Evolutionary conservation across 2,797 vertebrate species (phyloP), one percentile per base, ranked within the genome.

Genomic region (Argyrosomus regius): DNA sequence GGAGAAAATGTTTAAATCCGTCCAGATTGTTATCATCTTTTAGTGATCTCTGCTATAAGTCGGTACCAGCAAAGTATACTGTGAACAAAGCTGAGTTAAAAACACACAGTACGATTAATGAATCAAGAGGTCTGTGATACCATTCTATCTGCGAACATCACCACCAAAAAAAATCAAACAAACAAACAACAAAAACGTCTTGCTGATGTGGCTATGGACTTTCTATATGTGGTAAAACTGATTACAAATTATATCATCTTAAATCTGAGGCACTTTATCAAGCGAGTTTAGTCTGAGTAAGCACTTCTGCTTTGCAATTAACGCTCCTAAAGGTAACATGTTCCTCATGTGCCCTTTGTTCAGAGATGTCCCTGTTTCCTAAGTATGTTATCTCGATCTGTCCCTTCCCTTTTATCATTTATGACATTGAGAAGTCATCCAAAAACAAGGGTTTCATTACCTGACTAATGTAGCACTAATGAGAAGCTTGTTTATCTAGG

Each of bases 401-500:
- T 92, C 80, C 83, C 70, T 78, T 83, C 58, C 76, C 45, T 83
- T 69, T 69, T 67, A 80, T 88, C 81, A 76, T 84, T 86, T 81
- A 81, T 88, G 89, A 83, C 88, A 91, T 58, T 81, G 84, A 91
- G 77, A 89, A 92, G 87, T 88, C 84, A 88, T 84, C 87, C 88
- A 91, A 93, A 92, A 91, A 85, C 90, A 91, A 90, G 87, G 89
- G 89, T 91, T 92, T 94, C 85, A 94, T 95, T 96, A 95, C 71
- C 71, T 82, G 70, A 62, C 88, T 94, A 93, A 94, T 89, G 80
- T 75, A 75, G 77, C 76, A 50, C 85, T 95, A 95, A 95, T 94
- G 90, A 89, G 89, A 89, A 77, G 88, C 91, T 92, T 96, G 94
- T 95, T 96, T 96, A 94, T 95, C 92, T 92, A 90, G 92, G 85